A percentile compares a stretch with the other conserved stretches of the same genome.
Conservation (phyloP, 2,113 vertebrate genomes). For the Nycticebus coucang region DNA sequence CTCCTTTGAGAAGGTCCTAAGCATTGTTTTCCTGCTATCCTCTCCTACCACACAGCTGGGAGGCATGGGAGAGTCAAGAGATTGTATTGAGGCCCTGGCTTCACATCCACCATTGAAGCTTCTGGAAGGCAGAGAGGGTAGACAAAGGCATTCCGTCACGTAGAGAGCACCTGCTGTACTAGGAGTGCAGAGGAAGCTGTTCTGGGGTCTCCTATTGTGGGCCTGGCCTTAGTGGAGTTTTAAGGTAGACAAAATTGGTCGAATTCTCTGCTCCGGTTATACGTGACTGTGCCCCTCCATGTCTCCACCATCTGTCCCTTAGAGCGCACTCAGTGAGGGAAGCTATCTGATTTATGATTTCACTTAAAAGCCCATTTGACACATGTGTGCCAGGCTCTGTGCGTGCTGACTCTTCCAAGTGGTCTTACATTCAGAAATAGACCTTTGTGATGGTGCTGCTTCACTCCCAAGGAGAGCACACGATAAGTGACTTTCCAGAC, state of each 20-base stretch:
- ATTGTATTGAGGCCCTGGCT: neutral
- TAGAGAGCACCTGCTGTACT: neutral
- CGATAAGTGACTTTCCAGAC: neutral
- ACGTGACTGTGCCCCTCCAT: too few species aligned
- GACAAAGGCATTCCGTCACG: neutral
- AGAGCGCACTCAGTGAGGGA: neutral
- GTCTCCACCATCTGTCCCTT: neutral
- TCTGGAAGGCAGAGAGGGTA: slow-evolving; percentile 17
- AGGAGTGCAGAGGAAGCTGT: neutral
- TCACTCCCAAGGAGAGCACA: neutral
- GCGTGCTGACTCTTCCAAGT: neutral
- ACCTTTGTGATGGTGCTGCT: neutral
- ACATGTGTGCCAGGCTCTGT: neutral
- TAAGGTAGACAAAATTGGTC: neutral
- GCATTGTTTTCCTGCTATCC: neutral
- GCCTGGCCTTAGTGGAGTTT: slow-evolving; percentile 17
- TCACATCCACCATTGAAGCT: neutral
- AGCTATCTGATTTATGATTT: neutral
- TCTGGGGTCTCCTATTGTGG: neutral
- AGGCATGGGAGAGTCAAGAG: neutral
- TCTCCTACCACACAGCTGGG: neutral
- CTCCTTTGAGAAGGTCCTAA: neutral
- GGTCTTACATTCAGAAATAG: slow-evolving; percentile 2
- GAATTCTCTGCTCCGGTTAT: neutral
- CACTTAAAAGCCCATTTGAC: neutral